Evolutionary conservation across 2,113 vertebrate species (phyloP).

Genomic region (Cricetomys ansorgei): DNA sequence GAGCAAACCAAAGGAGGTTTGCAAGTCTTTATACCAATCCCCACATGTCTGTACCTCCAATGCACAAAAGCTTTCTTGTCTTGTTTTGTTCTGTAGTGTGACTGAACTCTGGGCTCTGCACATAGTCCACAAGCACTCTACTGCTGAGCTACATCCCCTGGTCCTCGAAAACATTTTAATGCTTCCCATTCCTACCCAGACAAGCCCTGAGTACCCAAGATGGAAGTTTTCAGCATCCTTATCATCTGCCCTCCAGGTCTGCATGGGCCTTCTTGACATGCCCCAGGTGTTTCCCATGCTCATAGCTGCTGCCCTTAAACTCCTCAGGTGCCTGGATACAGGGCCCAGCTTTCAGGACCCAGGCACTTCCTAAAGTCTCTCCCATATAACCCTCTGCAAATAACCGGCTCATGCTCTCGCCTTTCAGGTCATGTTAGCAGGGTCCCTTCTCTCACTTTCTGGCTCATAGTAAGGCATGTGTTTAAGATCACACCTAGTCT

Average conservation of each 20-base stretch:
- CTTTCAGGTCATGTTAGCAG: background rate
- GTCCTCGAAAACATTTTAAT: background rate
- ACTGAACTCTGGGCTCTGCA: background rate
- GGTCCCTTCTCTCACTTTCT: background rate
- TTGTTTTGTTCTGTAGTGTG: background rate
- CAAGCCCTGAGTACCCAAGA: background rate
- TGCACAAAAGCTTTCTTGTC: background rate
- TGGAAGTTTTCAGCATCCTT: background rate
- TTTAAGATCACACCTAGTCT: background rate
- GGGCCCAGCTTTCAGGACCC: background rate
- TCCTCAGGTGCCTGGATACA: background rate
- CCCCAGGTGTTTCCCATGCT: background rate
- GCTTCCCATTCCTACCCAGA: background rate
- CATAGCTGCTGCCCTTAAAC: background rate
- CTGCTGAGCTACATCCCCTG: background rate
- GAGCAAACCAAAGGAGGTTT: conserved; percentile 24
- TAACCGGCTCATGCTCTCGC: background rate
- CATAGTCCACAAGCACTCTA: background rate
- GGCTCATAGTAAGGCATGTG: background rate
- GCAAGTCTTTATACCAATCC: background rate
- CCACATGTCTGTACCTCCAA: background rate
- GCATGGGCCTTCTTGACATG: background rate
- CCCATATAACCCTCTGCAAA: background rate
- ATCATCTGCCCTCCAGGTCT: background rate
- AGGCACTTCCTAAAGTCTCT: background rate